Base-by-base conservation (phyloP, 2,797 vertebrate species). In the Lates japonicus region DNA sequence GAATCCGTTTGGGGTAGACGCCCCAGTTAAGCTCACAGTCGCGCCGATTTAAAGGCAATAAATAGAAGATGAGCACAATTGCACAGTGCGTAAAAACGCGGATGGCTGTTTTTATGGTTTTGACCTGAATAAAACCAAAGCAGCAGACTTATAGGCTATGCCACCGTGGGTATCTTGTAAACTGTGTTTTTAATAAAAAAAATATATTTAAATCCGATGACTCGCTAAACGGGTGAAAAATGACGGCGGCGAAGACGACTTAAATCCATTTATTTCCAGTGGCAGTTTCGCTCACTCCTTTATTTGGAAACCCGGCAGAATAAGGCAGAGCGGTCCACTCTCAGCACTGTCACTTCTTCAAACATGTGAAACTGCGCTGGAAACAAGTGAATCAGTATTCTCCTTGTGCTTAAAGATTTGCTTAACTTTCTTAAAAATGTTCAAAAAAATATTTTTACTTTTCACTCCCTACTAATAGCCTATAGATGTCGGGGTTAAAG, bases 71-170 rank as follows among this genome's bases (percentile, higher is more conserved):
- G 70, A 82, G 59, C 64, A 5, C 25, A 22, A 37, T 70, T 2
- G 62, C 59, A 22, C 11, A 3, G 82, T 75, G 90, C 82, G 81
- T 85, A 88, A 90, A 89, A 70, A 76, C 79, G 78, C 71, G 31
- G 33, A 42, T 29, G 58, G 33, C 2, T 55, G 16, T 22, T 75
- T 82, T 70, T 64, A 35, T 51, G 49, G 25, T 41, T 81, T 44
- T 70, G 65, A 78, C 70, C 73, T 42, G 37, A 64, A 79, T 76
- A 44, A 37, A 77, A 51, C 44, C 39, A 5, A 48, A 78, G 31
- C 31, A 51, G 59, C 9, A 65, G 76, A 61, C 67, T 70, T 74
- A 13, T 6, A 29, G 25, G 25, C 25, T 29, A 17, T 20, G 44
- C 57, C 62, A 14, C n/a, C 31, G 22, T 16, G 39, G 29, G 2